Percentiles rank a stretch among this genome's conserved stretches.
phyloP scores from a whole-genome alignment of 2,888 invertebrate genomes.

The Lycaena phlaeas region DNA sequence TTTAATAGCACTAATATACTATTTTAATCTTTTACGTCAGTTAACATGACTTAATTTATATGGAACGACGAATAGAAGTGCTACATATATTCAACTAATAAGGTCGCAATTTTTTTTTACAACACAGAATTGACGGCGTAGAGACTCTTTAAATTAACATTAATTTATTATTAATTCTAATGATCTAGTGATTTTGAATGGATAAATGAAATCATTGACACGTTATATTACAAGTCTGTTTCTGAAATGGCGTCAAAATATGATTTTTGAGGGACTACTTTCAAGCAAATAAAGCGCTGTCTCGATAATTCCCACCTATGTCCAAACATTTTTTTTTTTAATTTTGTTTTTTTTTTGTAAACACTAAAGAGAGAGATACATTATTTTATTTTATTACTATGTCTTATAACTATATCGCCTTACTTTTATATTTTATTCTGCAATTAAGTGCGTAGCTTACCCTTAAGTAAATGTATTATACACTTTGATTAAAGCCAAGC shows the following conservation, averaged over 20 bases:
- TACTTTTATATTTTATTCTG: background rate
- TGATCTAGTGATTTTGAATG: slow-evolving; percentile 29
- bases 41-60: background rate
- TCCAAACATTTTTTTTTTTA: slow-evolving; percentile 35
- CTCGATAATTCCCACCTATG: slow-evolving; percentile 69
- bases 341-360: slow-evolving; percentile 1
- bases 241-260: background rate
- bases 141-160: slow-evolving; percentile 59
- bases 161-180: slow-evolving; percentile 48
- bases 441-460: no score
- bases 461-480: no score
- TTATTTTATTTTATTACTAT: no score
- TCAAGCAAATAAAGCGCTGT: slow-evolving; percentile 9
- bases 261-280: background rate
- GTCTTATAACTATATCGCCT: background rate
- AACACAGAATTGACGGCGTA: slow-evolving; percentile 70
- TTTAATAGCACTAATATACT: slow-evolving; percentile 4
- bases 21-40: background rate
- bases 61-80: slow-evolving; percentile 2
- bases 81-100: slow-evolving; percentile 10
- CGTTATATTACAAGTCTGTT: background rate
- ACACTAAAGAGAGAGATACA: background rate
- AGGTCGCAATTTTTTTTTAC: slow-evolving; percentile 36
- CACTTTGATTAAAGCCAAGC: no score
- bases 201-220: background rate